These are phyloP conservation scores for Oncorhynchus masou DNA, from an alignment of 2,113 vertebrate genomes.

Conservation along the genomic window DNA sequence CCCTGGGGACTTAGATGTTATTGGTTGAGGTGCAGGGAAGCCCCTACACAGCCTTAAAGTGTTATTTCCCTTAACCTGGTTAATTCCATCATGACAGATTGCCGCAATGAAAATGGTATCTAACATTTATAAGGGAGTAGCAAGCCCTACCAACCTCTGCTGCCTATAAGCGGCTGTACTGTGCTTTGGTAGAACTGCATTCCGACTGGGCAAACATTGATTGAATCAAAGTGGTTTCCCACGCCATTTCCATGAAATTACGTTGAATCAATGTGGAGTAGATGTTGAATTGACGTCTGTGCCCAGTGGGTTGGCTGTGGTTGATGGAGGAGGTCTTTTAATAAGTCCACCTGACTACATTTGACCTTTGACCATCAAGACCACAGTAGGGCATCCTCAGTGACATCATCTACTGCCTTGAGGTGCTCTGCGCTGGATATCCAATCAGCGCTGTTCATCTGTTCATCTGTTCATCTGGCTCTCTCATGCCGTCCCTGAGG, in stretches of 20 bases:
- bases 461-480: too few relatives aligned
- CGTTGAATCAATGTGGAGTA: too few relatives aligned
- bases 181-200: too few relatives aligned
- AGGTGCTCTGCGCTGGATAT: neutral
- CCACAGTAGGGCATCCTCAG: constrained; percentile 32
- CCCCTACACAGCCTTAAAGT: constrained; percentile 27
- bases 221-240: too few relatives aligned
- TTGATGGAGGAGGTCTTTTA: too few relatives aligned
- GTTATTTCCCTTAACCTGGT: constrained; percentile 32
- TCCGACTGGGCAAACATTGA: too few relatives aligned
- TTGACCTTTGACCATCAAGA: too few relatives aligned
- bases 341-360: too few relatives aligned
- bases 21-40: constrained; percentile 33
- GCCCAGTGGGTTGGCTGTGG: too few relatives aligned
- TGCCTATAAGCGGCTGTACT: neutral
- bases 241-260: too few relatives aligned
- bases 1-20: constrained; percentile 34
- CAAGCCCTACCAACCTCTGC: constrained; percentile 13
- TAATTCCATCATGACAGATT: constrained; percentile 52
- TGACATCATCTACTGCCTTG: constrained; percentile 31
- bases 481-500: too few relatives aligned
- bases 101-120: constrained; percentile 48
- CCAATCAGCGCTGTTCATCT: neutral
- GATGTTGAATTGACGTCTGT: too few relatives aligned
- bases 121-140: constrained; percentile 35